Conservation (phyloP, 1,140 invertebrate genomes). For the Phortica variegata region DNA sequence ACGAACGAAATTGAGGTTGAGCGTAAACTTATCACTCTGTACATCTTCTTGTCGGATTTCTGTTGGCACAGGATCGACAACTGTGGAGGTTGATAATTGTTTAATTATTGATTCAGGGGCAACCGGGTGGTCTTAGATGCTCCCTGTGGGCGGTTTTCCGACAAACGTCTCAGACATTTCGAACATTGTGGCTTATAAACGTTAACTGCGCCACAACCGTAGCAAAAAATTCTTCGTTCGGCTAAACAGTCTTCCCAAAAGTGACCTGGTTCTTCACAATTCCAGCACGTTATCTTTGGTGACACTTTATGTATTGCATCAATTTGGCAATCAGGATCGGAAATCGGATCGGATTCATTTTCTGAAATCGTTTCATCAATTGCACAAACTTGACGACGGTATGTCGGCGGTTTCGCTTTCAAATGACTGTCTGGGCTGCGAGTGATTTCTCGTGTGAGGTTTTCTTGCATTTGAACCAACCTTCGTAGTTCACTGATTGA, state of each 20-base stretch:
- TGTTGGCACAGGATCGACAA: no score
- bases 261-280: constrained; percentile 6
- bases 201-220: constrained; percentile 2
- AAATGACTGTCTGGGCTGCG: no score
- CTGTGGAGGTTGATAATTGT: neutral
- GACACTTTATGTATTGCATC: neutral
- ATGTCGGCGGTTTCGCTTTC: no score
- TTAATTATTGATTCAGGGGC: neutral
- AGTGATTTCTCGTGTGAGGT: neutral
- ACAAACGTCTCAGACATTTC: neutral
- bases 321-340: no score
- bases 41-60: no score
- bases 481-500: neutral
- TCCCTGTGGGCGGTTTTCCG: neutral
- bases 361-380: no score
- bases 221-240: constrained; percentile 8
- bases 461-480: neutral
- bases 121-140: neutral
- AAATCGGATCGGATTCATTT: no score
- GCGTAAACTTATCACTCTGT: no score
- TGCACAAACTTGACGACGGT: no score
- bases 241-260: constrained; percentile 3
- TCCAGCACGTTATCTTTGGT: constrained; percentile 1
- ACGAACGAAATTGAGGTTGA: no score
- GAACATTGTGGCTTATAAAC: constrained; percentile 1